These are phyloP conservation scores for Sympetrum striolatum DNA, from an alignment of 2,888 invertebrate species.

Conservation along the genomic window DNA sequence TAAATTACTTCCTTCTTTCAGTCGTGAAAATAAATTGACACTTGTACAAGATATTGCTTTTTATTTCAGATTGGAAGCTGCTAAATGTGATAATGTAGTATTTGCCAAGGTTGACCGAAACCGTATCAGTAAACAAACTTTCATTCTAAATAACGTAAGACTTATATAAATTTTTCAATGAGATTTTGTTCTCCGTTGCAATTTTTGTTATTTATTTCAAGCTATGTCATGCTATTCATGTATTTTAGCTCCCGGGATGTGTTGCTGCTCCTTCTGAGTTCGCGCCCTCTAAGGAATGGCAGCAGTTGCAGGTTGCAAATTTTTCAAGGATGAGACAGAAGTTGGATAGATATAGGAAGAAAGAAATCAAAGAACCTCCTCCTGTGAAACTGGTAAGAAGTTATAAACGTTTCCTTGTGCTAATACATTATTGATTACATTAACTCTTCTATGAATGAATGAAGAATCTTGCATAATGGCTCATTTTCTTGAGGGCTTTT, in stretches of 20 bases:
- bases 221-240: too few relatives aligned
- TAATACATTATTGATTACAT: too few relatives aligned
- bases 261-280: conserved; percentile 58
- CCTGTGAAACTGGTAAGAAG: background rate
- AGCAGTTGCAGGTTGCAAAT: conserved; percentile 55
- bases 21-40: background rate
- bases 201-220: conserved; percentile 1
- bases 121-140: conserved; percentile 58
- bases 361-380: background rate
- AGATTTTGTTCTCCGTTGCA: conserved; percentile 53
- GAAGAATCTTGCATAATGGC: too few relatives aligned
- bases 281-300: conserved; percentile 55
- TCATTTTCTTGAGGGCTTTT: too few relatives aligned
- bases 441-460: background rate
- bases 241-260: conserved; percentile 59
- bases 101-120: conserved; percentile 63
- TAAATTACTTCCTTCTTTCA: too few relatives aligned
- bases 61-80: conserved; percentile 62
- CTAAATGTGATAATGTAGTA: conserved; percentile 63
- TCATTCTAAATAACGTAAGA: conserved; percentile 49
- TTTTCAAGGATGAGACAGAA: conserved; percentile 55
- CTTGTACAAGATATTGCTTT: background rate
- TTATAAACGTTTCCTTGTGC: too few relatives aligned
- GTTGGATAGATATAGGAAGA: conserved; percentile 20
- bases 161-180: conserved; percentile 50